A percentile compares a stretch with the other conserved stretches of the same genome.
Evolutionary conservation across 2,113 vertebrate species (phyloP).

Genomic region (Platysteira castanea): DNA sequence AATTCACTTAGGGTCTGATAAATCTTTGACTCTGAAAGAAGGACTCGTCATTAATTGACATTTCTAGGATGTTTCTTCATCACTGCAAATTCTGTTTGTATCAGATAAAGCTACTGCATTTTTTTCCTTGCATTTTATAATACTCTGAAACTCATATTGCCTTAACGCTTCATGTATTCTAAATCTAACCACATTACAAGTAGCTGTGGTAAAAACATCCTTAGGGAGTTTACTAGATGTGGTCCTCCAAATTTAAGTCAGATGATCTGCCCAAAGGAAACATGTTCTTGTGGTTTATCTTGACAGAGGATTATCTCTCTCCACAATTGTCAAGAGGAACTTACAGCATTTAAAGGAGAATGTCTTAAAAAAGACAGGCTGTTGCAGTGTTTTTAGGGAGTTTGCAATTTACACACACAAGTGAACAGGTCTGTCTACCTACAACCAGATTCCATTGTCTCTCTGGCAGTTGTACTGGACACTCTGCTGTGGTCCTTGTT

Average conservation of each 20-base stretch:
- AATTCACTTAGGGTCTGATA: not conserved
- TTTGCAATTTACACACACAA: not conserved
- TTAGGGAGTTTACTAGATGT: not conserved
- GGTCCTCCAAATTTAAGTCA: not conserved
- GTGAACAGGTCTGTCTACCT: not conserved
- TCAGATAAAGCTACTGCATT: not conserved
- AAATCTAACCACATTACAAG: not conserved
- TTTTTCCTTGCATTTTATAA: not conserved
- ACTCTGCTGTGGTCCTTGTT: not conserved
- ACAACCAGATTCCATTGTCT: not conserved
- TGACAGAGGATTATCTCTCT: not conserved
- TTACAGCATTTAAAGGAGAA: not conserved
- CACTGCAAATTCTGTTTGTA: not conserved
- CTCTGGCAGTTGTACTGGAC: not conserved
- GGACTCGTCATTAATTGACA: not conserved
- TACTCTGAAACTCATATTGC: not conserved
- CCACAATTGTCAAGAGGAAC: not conserved
- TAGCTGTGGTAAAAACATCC: not conserved
- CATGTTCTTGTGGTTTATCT: not conserved
- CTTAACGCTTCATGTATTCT: not conserved
- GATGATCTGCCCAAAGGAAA: not conserved
- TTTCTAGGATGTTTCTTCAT: not conserved
- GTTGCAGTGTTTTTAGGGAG: not conserved
- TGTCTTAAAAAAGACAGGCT: not conserved
- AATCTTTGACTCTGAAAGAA: not conserved